These are phyloP conservation scores for Lates japonicus DNA, from an alignment of 2,797 vertebrate genomes.

Conservation along the genomic window DNA sequence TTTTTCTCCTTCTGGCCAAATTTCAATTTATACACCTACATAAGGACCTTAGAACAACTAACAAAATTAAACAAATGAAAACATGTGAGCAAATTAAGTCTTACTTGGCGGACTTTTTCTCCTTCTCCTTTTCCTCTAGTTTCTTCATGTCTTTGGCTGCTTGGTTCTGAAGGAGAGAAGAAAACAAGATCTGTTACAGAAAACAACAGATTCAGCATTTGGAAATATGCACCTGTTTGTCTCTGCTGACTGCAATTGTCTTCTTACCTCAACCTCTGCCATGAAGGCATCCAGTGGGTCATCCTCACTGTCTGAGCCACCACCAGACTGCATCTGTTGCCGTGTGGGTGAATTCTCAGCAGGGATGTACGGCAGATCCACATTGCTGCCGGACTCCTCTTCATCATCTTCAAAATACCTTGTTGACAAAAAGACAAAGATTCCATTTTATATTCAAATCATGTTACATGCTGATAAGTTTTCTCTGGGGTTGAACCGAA, in stretches of 20 bases:
- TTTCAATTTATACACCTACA: constrained; percentile 2
- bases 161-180: constrained; percentile 87
- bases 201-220: background rate
- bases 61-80: constrained; percentile 19
- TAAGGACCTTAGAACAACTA: constrained; percentile 1
- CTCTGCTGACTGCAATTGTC: background rate
- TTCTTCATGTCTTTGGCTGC: constrained; percentile 98
- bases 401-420: constrained; percentile 99
- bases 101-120: constrained; percentile 97
- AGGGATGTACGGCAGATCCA: constrained; percentile 97
- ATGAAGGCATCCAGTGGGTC: constrained; percentile 98
- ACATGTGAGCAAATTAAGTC: constrained; percentile 59
- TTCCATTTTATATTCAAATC: background rate
- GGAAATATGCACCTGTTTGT: background rate
- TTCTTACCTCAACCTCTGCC: constrained; percentile 97
- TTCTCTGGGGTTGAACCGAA: background rate
- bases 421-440: constrained; percentile 20
- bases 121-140: constrained; percentile 97
- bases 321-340: constrained; percentile 92
- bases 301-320: constrained; percentile 96
- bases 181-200: background rate
- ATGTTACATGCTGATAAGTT: background rate
- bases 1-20: constrained; percentile 3
- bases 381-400: constrained; percentile 92
- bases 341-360: constrained; percentile 98